Base-by-base conservation (phyloP, 2,888 invertebrate species). In the Koerneria pararmatus region DNA sequence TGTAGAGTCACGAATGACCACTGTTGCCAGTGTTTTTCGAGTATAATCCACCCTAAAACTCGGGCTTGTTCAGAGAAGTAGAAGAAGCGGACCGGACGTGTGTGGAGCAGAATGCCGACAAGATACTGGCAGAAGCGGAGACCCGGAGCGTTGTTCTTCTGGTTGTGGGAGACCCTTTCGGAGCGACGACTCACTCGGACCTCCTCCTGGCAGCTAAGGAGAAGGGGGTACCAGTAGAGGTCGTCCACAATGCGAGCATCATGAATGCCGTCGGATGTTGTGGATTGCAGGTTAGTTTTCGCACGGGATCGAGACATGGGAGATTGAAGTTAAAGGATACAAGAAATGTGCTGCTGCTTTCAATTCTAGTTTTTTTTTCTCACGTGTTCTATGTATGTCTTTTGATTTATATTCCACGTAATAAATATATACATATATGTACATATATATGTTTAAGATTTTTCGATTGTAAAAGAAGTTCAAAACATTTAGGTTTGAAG, bases 101-200 rank as follows among this genome's bases (percentile, higher is more conserved):
- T 80, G 95, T 98, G 56, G 98, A 99, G 85, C 90, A 90, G 85
- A 89, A 89, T 34, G 90, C 92, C 49, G 91, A 93, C 84, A 88
- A 89, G 69, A 91, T 97, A 79, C 85, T 98, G 65, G 86, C 88
- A 58, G 89, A 89, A 76, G 90, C 93, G 1, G 88, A 88, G 58
- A 85, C 86, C 2, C 87, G 88, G 70, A 90, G 95, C 82, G 89
- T 97, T 62, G 94, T 93, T 1, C 88, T 98, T 70, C 85, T 88
- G 19, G 97, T 99, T 27, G 95, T 98, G 62, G 98, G 98, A 8
- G 98, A 99, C 87, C 98, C 98, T 0, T 90, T 98, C 83, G 93
- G 87, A 27, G 98, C 98, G 3, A 98, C 98, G 8, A 98, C 98
- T 0, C 98, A 98, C 82, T 91, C 93, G 29, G 98, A 99, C 84